Percentiles rank a stretch among this genome's conserved stretches.
Conservation (phyloP, 2,888 invertebrate species). For the Spisula solida region DNA sequence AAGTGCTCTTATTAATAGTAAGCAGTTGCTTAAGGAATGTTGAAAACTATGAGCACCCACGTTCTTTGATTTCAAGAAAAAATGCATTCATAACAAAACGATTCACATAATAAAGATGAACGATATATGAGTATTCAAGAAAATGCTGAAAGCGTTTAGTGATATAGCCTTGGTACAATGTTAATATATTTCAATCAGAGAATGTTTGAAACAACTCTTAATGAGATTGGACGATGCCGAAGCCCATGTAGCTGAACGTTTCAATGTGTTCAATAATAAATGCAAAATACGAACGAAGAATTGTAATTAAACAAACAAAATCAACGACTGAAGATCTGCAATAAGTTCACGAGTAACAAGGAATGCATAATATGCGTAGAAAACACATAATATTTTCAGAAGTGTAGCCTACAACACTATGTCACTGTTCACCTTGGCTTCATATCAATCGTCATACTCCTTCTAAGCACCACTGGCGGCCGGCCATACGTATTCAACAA, state of each 20-base stretch:
- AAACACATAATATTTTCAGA: conserved; percentile 31
- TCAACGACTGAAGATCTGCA: conserved; percentile 52
- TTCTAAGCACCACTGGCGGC: conserved; percentile 44
- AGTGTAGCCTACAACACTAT: neutral
- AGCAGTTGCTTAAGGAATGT: conserved; percentile 14
- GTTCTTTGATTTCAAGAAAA: neutral
- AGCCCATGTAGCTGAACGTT: conserved; percentile 2
- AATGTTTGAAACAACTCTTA: neutral
- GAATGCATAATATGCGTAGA: conserved; percentile 68
- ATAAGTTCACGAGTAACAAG: conserved; percentile 34
- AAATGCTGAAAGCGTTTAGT: conserved; percentile 23
- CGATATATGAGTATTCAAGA: conserved; percentile 24
- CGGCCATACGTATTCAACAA: conserved; percentile 42
- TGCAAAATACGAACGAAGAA: conserved; percentile 43
- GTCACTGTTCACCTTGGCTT: neutral
- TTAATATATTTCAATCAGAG: neutral
- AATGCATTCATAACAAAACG: conserved; percentile 11
- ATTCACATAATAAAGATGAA: conserved; percentile 5
- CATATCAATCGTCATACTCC: neutral
- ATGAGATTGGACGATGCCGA: neutral
- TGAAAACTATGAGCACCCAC: conserved; percentile 21
- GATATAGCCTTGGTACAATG: conserved; percentile 9
- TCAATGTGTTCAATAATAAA: conserved; percentile 10
- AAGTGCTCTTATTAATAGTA: conserved; percentile 1
- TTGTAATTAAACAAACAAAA: conserved; percentile 34